These are phyloP conservation scores for Palloptera scutellata DNA, from an alignment of 2,888 invertebrate genomes.

Conservation along the genomic window DNA sequence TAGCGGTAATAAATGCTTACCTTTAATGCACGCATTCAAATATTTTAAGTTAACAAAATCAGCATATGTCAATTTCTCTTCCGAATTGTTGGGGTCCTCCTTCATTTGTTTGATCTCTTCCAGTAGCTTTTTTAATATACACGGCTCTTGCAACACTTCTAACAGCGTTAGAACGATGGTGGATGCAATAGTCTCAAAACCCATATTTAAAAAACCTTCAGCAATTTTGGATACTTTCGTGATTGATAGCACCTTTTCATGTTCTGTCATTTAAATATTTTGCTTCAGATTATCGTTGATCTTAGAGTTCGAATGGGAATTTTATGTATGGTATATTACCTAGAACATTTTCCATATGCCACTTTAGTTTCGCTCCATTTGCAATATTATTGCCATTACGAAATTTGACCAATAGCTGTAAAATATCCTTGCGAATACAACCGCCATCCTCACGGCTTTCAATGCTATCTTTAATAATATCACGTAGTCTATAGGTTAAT, in stretches of 20 bases:
- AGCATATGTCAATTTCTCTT: conserved; percentile 57
- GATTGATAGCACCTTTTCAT: conserved; percentile 51
- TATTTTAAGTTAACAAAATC: conserved; percentile 62
- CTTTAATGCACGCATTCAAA: conserved; percentile 64
- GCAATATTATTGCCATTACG: conserved; percentile 58
- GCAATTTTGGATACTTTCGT: conserved; percentile 55
- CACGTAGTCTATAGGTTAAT: conserved; percentile 50
- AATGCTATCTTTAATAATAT: conserved; percentile 60
- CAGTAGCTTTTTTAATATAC: conserved; percentile 58
- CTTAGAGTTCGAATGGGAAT: too few species aligned
- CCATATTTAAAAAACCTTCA: conserved; percentile 51
- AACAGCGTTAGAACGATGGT: conserved; percentile 61
- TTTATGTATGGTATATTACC: too few species aligned
- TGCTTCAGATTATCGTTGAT: too few species aligned
- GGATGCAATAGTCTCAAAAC: conserved; percentile 61
- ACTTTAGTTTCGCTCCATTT: conserved; percentile 46
- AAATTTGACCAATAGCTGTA: conserved; percentile 65
- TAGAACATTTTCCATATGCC: conserved; percentile 51
- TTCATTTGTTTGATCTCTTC: conserved; percentile 58
- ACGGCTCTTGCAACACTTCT: conserved; percentile 62
- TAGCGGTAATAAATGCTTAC: conserved; percentile 43
- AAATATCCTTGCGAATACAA: conserved; percentile 63
- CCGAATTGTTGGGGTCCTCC: conserved; percentile 30
- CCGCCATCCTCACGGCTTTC: conserved; percentile 62
- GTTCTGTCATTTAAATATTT: conserved; percentile 44